A percentile compares a stretch with the other conserved stretches of the same genome.
Evolutionary conservation across 2,797 vertebrate species (phyloP).

Genomic region (Babyrousa celebensis): DNA sequence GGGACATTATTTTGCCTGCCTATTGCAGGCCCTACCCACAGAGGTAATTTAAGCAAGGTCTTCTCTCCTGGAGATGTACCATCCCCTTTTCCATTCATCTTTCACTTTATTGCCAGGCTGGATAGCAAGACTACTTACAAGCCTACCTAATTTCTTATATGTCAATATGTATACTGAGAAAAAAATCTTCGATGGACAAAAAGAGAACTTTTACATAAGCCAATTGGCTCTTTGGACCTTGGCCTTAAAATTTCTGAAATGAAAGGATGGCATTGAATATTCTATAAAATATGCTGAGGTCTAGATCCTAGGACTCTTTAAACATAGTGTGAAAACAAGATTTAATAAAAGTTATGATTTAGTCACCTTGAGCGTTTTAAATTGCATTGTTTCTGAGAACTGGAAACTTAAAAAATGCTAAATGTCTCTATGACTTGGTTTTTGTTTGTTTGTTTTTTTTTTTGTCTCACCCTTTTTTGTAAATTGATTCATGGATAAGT

Average conservation of each 20-base stretch:
- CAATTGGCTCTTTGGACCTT: neutral
- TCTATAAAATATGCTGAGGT: constrained; percentile 1
- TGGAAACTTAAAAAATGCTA: neutral
- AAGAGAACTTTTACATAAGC: neutral
- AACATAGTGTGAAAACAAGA: neutral
- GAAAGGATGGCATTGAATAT: neutral
- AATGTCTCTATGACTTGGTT: neutral
- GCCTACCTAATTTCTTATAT: neutral
- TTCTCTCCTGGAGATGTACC: neutral
- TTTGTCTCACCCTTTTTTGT: neutral
- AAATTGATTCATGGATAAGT: neutral
- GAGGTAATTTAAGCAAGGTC: neutral
- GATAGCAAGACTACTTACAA: neutral
- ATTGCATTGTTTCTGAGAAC: neutral
- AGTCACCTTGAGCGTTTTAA: constrained; percentile 43
- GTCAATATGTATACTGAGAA: neutral
- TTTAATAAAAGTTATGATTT: neutral
- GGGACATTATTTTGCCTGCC: neutral
- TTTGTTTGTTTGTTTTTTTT: neutral
- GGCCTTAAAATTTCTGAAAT: constrained; percentile 34
- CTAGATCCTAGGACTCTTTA: constrained; percentile 35
- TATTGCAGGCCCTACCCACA: neutral
- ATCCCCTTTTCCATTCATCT: neutral
- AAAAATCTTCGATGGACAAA: neutral
- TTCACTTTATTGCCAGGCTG: neutral